Evolutionary conservation across 2,113 vertebrate genomes (phyloP).

Genomic region (Hydrochoerus hydrochaeris): DNA sequence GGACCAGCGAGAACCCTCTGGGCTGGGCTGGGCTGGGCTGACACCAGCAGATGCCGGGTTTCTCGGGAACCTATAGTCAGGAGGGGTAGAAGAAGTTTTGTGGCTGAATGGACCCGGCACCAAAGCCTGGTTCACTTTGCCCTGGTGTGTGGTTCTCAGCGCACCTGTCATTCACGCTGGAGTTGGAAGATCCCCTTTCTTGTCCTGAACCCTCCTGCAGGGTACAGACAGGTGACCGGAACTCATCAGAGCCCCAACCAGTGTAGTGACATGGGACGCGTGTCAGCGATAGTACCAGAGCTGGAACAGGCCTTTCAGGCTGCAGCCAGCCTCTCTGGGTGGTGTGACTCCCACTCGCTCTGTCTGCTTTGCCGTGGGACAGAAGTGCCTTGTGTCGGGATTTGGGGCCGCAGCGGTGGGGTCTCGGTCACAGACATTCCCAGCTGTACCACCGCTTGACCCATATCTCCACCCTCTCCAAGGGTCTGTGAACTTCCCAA

Average conservation of each 20-base stretch:
- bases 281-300: not conserved
- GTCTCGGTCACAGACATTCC: not conserved
- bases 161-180: not conserved
- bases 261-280: not conserved
- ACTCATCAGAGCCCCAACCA: not conserved
- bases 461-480: not conserved
- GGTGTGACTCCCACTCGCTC: no score
- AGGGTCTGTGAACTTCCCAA: not conserved
- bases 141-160: not conserved
- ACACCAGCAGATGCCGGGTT: not conserved
- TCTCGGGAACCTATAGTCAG: not conserved
- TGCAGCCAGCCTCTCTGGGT: not conserved
- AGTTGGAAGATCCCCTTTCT: not conserved
- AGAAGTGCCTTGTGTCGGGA: not conserved
- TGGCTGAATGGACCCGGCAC: not conserved
- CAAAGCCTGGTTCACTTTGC: not conserved
- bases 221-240: not conserved
- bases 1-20: not conserved
- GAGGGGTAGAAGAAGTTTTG: not conserved
- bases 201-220: not conserved
- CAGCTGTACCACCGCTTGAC: not conserved
- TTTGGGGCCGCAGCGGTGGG: not conserved
- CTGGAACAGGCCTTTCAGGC: not conserved
- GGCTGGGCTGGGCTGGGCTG: not conserved
- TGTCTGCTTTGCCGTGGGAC: not conserved